These are phyloP conservation scores for Rhombomys opimus DNA, from an alignment of 2,113 vertebrate genomes.

Conservation along the genomic window DNA sequence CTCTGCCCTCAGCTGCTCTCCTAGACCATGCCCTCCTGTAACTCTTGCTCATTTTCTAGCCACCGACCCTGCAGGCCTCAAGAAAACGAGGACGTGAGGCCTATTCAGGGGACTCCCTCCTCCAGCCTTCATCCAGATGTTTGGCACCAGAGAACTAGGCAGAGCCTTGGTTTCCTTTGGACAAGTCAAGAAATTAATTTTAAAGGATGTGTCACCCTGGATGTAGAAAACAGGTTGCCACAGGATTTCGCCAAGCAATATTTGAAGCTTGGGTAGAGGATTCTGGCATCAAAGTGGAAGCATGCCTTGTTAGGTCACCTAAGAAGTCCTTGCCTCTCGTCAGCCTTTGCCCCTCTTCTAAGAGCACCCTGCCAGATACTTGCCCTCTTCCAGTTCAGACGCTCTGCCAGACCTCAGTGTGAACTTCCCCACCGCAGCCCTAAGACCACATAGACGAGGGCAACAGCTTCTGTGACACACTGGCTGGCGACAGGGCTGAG, in stretches of 20 bases:
- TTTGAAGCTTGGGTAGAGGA: slow-evolving; percentile 79
- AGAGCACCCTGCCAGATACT: slow-evolving; percentile 79
- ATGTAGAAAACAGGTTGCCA: slow-evolving; percentile 82
- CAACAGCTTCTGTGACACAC: slow-evolving; percentile 79
- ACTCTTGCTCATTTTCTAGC: slow-evolving; percentile 30
- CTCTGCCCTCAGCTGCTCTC: not conserved
- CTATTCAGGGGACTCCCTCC: slow-evolving; percentile 17
- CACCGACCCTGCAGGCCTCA: slow-evolving; percentile 17
- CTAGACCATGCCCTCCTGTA: not conserved
- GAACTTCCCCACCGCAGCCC: slow-evolving; percentile 62
- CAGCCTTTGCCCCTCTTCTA: slow-evolving; percentile 64
- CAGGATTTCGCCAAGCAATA: slow-evolving; percentile 78
- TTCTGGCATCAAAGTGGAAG: slow-evolving; percentile 45
- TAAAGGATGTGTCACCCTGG: slow-evolving; percentile 50
- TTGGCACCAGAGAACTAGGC: slow-evolving; percentile 43
- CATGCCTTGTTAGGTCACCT: not conserved
- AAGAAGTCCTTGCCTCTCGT: not conserved
- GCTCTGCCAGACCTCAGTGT: slow-evolving; percentile 69
- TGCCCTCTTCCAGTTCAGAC: slow-evolving; percentile 75
- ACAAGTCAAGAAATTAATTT: slow-evolving; percentile 77
- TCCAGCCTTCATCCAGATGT: slow-evolving; percentile 59
- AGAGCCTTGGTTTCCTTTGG: slow-evolving; percentile 66
- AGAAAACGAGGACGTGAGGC: slow-evolving; percentile 60
- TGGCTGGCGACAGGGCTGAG: slow-evolving; percentile 82
- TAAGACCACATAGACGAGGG: slow-evolving; percentile 77